Evolutionary conservation across 92 coral and sea anemone species (phyloP).

Genomic region (Umimayanthus kanabou): DNA sequence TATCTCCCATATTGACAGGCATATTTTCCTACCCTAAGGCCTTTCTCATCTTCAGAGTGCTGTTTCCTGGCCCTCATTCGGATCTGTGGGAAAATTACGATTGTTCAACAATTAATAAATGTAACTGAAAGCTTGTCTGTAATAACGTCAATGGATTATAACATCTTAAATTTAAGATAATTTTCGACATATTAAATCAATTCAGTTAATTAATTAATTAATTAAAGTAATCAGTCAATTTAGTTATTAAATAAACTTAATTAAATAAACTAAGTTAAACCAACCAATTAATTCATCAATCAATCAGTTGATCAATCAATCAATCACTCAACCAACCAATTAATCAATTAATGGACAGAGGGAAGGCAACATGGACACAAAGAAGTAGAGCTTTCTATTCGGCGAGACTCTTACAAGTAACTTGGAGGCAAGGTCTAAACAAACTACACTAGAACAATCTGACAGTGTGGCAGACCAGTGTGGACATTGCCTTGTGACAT

Average conservation of each 20-base stretch:
- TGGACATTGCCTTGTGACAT: too few species aligned
- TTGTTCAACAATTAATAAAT: background rate
- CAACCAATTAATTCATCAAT: too few species aligned
- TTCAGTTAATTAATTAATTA: too few species aligned
- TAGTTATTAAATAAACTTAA: too few species aligned
- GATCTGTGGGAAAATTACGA: background rate
- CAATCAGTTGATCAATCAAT: too few species aligned
- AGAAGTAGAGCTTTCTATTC: background rate
- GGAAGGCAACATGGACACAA: background rate
- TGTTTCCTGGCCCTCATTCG: slow-evolving; percentile 43
- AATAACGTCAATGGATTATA: too few species aligned
- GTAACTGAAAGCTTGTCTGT: background rate
- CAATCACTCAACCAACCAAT: too few species aligned
- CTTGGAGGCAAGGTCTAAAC: background rate
- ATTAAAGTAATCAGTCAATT: too few species aligned
- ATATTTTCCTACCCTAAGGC: slow-evolving; percentile 25
- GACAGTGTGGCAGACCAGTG: too few species aligned
- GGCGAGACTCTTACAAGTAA: background rate
- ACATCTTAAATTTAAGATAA: background rate
- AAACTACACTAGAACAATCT: background rate
- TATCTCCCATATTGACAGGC: too few species aligned
- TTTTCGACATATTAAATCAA: too few species aligned
- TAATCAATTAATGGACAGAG: background rate
- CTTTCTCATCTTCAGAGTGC: slow-evolving; percentile 39
- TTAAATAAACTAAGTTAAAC: too few species aligned